A percentile compares a stretch with the other conserved stretches of the same genome.
Conservation (phyloP, 2,888 invertebrate genomes). For the Cantharis nigra region DNA sequence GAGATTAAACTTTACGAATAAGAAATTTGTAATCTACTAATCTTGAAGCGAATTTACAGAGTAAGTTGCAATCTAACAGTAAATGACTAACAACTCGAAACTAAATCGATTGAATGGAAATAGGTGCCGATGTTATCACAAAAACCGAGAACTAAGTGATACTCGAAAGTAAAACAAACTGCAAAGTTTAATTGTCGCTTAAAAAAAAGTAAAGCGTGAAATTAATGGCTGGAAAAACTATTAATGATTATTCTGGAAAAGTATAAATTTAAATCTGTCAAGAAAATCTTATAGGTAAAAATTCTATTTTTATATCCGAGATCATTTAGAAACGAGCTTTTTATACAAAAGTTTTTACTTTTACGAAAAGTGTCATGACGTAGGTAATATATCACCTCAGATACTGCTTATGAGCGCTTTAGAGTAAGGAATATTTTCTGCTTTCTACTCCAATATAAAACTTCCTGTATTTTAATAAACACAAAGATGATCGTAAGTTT, state of each 20-base stretch:
- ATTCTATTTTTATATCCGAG: constrained; percentile 25
- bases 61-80: background rate
- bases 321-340: constrained; percentile 23
- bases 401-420: constrained; percentile 11
- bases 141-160: background rate
- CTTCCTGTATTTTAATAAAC: constrained; percentile 19
- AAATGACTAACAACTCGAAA: background rate
- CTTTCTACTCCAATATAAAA: constrained; percentile 18
- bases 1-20: background rate
- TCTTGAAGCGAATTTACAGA: background rate
- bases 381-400: constrained; percentile 23
- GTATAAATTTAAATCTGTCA: constrained; percentile 22
- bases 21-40: background rate
- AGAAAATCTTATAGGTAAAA: constrained; percentile 18
- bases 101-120: background rate
- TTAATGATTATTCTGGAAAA: constrained; percentile 6
- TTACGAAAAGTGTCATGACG: constrained; percentile 21
- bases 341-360: constrained; percentile 21
- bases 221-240: background rate
- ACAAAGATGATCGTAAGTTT: constrained; percentile 5
- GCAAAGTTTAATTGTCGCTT: background rate
- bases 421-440: constrained; percentile 12
- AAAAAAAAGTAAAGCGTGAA: background rate
- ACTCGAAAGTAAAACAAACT: background rate
- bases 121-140: background rate